A percentile compares a stretch with the other conserved stretches of the same genome.
Evolutionary conservation across 92 coral and sea anemone species (phyloP).

Genomic region (Heteractis magnifica): DNA sequence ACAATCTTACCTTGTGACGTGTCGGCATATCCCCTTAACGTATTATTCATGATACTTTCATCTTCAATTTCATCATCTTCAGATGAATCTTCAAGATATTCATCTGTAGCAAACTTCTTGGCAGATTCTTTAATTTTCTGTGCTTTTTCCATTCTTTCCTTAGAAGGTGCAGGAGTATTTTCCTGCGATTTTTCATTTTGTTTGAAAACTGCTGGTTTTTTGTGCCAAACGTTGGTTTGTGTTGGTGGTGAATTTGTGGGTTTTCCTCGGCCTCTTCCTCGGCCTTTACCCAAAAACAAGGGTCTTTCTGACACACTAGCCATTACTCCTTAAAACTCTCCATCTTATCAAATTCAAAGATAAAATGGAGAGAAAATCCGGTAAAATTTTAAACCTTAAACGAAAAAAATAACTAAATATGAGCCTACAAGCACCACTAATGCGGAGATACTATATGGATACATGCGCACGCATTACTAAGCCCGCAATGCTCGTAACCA

Average conservation of each 20-base stretch:
- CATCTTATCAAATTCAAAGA: background rate
- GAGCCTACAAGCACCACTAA: background rate
- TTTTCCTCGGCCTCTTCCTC: slow-evolving; percentile 81
- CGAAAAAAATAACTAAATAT: background rate
- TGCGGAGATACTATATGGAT: background rate
- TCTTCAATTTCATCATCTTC: slow-evolving; percentile 93
- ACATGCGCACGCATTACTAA: slow-evolving; percentile 2
- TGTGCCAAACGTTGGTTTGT: slow-evolving; percentile 7
- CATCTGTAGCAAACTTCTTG: slow-evolving; percentile 58
- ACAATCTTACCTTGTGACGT: slow-evolving; percentile 49
- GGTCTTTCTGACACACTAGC: slow-evolving; percentile 68
- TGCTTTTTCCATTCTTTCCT: slow-evolving; percentile 66
- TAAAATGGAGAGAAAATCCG: background rate
- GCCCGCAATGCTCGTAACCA: background rate
- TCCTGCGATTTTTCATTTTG: background rate
- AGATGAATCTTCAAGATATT: slow-evolving; percentile 77
- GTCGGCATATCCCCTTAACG: slow-evolving; percentile 67
- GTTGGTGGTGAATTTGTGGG: slow-evolving; percentile 8
- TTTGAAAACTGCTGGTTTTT: background rate
- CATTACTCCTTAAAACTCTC: background rate
- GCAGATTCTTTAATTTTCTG: slow-evolving; percentile 82
- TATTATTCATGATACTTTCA: slow-evolving; percentile 72
- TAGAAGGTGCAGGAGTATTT: slow-evolving; percentile 35
- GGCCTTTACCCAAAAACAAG: slow-evolving; percentile 86
- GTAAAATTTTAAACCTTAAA: background rate